Evolutionary conservation across 2,888 invertebrate genomes (phyloP).

Genomic region (Poecilobothrus nobilitatus): DNA sequence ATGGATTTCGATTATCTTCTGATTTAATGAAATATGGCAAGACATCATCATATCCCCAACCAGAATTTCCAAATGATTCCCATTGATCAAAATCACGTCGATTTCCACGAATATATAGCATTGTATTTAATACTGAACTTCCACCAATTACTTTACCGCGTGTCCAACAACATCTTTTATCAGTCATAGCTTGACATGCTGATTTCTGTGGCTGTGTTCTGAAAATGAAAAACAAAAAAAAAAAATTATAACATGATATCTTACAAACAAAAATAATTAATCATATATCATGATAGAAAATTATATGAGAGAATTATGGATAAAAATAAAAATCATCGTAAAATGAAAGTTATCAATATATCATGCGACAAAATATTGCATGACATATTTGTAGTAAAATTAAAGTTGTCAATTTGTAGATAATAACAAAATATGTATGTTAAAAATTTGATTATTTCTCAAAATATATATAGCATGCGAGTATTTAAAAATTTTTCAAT

Average conservation of each 20-base stretch:
- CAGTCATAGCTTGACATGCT: slow-evolving; percentile 80
- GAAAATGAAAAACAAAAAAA: slow-evolving; percentile 34
- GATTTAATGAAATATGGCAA: slow-evolving; percentile 80
- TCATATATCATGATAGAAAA: too few relatives aligned
- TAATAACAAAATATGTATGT: too few relatives aligned
- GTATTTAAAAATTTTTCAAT: too few relatives aligned
- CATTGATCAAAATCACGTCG: slow-evolving; percentile 78
- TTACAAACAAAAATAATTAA: too few relatives aligned
- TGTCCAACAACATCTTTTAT: slow-evolving; percentile 79
- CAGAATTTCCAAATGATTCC: slow-evolving; percentile 74
- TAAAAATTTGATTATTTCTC: too few relatives aligned
- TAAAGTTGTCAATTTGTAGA: too few relatives aligned
- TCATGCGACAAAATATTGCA: too few relatives aligned
- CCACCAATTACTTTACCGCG: slow-evolving; percentile 84
- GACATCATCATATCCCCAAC: slow-evolving; percentile 79
- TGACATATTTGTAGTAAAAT: too few relatives aligned
- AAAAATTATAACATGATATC: neutral
- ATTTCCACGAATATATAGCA: slow-evolving; percentile 87
- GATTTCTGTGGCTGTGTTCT: slow-evolving; percentile 75
- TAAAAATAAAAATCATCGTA: too few relatives aligned
- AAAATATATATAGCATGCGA: too few relatives aligned
- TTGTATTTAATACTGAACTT: slow-evolving; percentile 78
- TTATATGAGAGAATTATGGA: too few relatives aligned
- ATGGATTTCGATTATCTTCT: slow-evolving; percentile 80
- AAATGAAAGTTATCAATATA: too few relatives aligned